A percentile compares a stretch with the other conserved stretches of the same genome.
Evolutionary conservation across 1,140 invertebrate species (phyloP).

Genomic region (Musca domestica): DNA sequence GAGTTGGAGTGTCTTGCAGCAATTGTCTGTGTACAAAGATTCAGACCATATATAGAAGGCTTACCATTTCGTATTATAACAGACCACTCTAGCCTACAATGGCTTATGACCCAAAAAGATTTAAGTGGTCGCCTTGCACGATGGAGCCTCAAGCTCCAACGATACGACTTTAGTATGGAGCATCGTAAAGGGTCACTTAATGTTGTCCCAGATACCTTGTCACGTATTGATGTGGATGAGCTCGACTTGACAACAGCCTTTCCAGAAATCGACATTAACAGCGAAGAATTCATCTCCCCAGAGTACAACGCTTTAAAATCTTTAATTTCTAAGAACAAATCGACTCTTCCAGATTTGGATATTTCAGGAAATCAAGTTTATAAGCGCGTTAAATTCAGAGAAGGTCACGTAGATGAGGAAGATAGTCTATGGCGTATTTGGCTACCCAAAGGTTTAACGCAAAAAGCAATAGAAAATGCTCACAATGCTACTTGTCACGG

Average conservation of each 20-base stretch:
- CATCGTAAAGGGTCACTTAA: slow-evolving; percentile 4
- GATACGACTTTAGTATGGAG: slow-evolving; percentile 11
- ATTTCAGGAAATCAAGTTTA: no score
- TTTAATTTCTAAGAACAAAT: no score
- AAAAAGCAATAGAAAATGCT: no score
- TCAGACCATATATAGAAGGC: slow-evolving; percentile 17
- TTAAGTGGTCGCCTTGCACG: slow-evolving; percentile 27
- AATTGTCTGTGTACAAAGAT: slow-evolving; percentile 17
- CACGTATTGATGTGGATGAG: background rate
- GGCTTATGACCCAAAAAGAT: slow-evolving; percentile 31
- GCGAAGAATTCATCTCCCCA: no score
- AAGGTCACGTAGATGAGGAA: background rate
- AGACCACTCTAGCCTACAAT: slow-evolving; percentile 18
- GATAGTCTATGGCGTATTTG: background rate
- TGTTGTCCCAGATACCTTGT: background rate
- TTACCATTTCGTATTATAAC: slow-evolving; percentile 14
- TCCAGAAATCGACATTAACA: no score
- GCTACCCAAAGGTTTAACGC: no score
- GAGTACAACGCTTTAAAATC: no score
- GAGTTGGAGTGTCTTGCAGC: slow-evolving; percentile 24
- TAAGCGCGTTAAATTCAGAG: no score
- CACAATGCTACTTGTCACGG: no score
- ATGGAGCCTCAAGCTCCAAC: slow-evolving; percentile 16
- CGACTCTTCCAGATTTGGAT: no score
- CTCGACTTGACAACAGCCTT: no score